Conservation (phyloP, 2,797 vertebrate species). For the Acipenser transmontanus region DNA sequence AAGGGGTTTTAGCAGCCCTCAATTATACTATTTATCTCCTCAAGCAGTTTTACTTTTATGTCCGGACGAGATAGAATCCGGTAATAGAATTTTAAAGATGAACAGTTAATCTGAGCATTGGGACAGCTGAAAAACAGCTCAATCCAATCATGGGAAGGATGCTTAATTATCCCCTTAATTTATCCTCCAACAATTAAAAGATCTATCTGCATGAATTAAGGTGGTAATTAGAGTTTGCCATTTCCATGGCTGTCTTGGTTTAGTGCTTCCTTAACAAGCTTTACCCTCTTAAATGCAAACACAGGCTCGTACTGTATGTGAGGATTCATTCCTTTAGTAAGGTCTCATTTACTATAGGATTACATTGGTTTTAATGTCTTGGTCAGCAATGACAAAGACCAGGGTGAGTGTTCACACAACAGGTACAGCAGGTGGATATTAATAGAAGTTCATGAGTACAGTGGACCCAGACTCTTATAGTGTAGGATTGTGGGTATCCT, state of each 20-base stretch:
- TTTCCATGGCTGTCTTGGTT: conserved; percentile 9
- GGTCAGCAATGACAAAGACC: conserved; percentile 1
- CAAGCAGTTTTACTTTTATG: conserved; percentile 53
- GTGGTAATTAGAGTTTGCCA: conserved; percentile 13
- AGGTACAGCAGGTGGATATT: neutral
- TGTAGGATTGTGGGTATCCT: too few species aligned
- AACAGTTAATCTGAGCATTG: conserved; percentile 19
- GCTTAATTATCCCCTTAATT: conserved; percentile 28
- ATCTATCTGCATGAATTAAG: conserved; percentile 18
- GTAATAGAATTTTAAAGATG: conserved; percentile 39
- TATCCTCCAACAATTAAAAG: conserved; percentile 25
- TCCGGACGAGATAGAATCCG: conserved; percentile 20
- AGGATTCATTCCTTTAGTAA: conserved; percentile 12
- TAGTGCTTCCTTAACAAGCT: conserved; percentile 3
- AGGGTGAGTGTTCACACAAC: neutral
- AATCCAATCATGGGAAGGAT: conserved; percentile 17
- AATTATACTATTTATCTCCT: conserved; percentile 45
- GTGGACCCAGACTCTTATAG: neutral
- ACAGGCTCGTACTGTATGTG: neutral
- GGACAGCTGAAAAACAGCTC: conserved; percentile 17
- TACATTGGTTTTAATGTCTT: neutral
- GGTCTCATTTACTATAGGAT: neutral
- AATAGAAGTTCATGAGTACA: neutral
- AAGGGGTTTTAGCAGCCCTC: conserved; percentile 15
- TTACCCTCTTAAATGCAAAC: neutral